Evolutionary conservation across 2,113 vertebrate species (phyloP).

Genomic region (Excalfactoria chinensis): DNA sequence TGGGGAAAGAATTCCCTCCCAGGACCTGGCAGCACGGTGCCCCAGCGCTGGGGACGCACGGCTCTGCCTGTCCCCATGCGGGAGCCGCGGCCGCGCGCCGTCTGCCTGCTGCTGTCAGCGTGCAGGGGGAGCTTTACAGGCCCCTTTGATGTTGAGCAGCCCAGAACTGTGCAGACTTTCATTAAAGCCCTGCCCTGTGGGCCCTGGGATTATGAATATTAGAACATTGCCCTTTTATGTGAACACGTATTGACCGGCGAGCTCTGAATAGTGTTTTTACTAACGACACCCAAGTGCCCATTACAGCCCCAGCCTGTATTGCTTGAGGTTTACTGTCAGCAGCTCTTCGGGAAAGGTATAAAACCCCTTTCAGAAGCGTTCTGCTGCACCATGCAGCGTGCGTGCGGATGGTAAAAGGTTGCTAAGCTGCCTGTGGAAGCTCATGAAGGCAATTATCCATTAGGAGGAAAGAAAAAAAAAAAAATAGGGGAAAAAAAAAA

Average conservation of each 20-base stretch:
- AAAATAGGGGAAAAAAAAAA: constrained; percentile 6
- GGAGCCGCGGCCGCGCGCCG: background rate
- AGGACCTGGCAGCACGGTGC: no score
- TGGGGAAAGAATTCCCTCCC: background rate
- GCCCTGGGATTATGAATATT: constrained; percentile 59
- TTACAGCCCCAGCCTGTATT: constrained; percentile 59
- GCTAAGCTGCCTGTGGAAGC: constrained; percentile 73
- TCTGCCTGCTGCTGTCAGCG: constrained; percentile 46
- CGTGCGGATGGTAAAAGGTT: constrained; percentile 60
- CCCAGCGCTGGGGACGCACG: background rate
- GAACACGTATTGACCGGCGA: constrained; percentile 50
- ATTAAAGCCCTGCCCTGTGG: constrained; percentile 65
- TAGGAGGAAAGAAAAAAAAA: constrained; percentile 40
- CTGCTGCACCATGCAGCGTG: constrained; percentile 8
- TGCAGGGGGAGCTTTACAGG: constrained; percentile 51
- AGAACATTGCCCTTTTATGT: constrained; percentile 71
- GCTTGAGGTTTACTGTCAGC: constrained; percentile 74
- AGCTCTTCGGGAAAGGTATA: constrained; percentile 73
- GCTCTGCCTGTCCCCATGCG: background rate
- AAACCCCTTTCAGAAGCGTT: constrained; percentile 67
- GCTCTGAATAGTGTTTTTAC: constrained; percentile 59
- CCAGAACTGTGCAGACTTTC: constrained; percentile 53
- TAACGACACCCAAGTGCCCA: constrained; percentile 74
- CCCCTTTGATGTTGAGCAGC: constrained; percentile 65
- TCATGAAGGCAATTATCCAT: constrained; percentile 68